Conservation (phyloP, 64 coral and sea anemone genomes). For the Orbicella faveolata region DNA sequence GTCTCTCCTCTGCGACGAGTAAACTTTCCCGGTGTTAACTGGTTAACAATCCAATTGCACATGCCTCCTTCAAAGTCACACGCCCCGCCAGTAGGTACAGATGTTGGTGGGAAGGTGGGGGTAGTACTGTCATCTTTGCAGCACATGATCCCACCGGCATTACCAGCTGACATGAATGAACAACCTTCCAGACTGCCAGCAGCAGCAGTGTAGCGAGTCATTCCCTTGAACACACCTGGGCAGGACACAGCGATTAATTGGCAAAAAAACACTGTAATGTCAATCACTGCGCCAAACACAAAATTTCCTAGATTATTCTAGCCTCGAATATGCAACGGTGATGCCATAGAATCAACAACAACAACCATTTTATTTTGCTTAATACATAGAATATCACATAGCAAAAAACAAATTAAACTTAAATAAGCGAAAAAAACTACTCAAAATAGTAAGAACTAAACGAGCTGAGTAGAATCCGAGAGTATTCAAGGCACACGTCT, state of each 20-base stretch:
- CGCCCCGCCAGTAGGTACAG: conserved; percentile 56
- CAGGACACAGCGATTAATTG: not conserved
- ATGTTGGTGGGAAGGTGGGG: conserved; percentile 49
- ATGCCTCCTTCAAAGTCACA: conserved; percentile 66
- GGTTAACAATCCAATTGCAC: conserved; percentile 59
- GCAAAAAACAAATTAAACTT: too few species aligned
- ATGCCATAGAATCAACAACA: too few species aligned
- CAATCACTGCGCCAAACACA: not conserved
- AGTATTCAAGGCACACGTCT: too few species aligned
- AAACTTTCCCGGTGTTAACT: conserved; percentile 24
- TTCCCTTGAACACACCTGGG: conserved; percentile 44
- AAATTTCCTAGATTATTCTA: too few species aligned
- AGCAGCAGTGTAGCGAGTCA: conserved; percentile 53
- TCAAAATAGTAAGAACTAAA: too few species aligned
- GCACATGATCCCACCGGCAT: conserved; percentile 90
- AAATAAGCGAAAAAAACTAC: too few species aligned
- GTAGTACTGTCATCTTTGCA: conserved; percentile 73
- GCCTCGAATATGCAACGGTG: too few species aligned
- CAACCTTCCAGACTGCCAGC: conserved; percentile 68
- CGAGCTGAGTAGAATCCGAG: too few species aligned
- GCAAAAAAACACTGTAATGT: not conserved
- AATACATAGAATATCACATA: too few species aligned
- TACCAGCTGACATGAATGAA: conserved; percentile 41
- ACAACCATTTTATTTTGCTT: too few species aligned
- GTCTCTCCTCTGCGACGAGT: conserved; percentile 59